Percentiles rank a stretch among this genome's conserved stretches.
phyloP scores from a whole-genome alignment of 2,888 invertebrate genomes.

The Drosophila sordidula region DNA sequence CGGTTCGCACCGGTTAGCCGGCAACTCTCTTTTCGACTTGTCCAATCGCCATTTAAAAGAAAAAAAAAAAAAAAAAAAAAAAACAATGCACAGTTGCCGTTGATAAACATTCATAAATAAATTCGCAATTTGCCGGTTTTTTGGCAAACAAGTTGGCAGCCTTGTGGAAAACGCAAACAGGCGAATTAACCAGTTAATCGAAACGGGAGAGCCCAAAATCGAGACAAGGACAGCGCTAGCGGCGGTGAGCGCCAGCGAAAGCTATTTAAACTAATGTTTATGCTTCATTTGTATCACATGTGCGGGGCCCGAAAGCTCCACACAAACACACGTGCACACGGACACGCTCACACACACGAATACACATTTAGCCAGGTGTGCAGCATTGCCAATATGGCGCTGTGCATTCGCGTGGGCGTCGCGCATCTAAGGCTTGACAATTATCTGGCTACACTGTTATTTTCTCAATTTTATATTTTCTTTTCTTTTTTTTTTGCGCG shows the following conservation, averaged over 20 bases:
- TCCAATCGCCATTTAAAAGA: neutral
- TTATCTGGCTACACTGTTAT: conserved; percentile 9
- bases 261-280: conserved; percentile 53
- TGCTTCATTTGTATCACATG: conserved; percentile 50
- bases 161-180: conserved; percentile 3
- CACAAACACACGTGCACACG: conserved; percentile 1
- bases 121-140: conserved; percentile 22
- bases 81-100: neutral
- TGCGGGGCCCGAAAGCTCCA: conserved; percentile 26
- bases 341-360: neutral
- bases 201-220: neutral
- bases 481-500: neutral
- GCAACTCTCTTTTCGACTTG: conserved; percentile 27
- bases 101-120: conserved; percentile 19
- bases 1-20: conserved; percentile 26
- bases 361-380: conserved; percentile 26
- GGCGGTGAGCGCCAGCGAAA: conserved; percentile 15
- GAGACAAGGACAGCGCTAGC: neutral
- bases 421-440: conserved; percentile 38
- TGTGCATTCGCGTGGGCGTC: conserved; percentile 23
- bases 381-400: conserved; percentile 15
- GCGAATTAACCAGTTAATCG: conserved; percentile 24
- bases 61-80: conserved; percentile 1
- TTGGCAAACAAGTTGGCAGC: conserved; percentile 16
- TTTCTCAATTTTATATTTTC: too few relatives aligned